Conservation (phyloP, 2,113 vertebrate genomes). For the Pteronura brasiliensis region DNA sequence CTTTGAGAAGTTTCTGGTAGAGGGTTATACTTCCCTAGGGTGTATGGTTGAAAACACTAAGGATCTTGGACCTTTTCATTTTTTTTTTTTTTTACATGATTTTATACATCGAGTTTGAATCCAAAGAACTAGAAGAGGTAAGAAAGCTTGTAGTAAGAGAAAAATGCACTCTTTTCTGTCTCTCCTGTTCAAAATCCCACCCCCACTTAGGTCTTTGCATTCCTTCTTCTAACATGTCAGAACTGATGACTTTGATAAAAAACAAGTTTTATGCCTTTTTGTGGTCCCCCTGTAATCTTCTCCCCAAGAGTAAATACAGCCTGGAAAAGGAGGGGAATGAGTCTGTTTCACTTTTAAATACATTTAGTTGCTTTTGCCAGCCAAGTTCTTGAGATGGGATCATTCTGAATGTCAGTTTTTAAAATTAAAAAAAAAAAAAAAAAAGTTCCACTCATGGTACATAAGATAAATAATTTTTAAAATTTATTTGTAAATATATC, state of each 20-base stretch:
- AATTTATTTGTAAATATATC: background rate
- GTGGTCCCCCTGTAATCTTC: background rate
- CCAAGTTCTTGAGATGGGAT: background rate
- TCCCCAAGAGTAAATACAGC: slow-evolving; percentile 29
- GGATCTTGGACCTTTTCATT: background rate
- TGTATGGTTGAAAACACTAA: background rate
- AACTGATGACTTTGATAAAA: slow-evolving; percentile 45
- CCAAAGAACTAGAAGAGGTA: background rate
- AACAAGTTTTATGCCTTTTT: slow-evolving; percentile 44
- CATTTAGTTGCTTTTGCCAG: slow-evolving; percentile 11
- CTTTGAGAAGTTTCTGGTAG: slow-evolving; percentile 9
- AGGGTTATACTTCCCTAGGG: background rate
- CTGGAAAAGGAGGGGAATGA: background rate
- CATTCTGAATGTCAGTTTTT: background rate
- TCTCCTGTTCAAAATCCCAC: background rate
- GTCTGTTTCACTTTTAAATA: slow-evolving; percentile 55
- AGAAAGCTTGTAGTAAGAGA: background rate
- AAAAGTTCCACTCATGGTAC: background rate
- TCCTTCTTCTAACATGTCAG: slow-evolving; percentile 53
- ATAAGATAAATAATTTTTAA: background rate
- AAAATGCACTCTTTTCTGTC: background rate
- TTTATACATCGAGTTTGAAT: slow-evolving; percentile 40
- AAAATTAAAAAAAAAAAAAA: background rate
- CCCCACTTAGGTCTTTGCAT: slow-evolving; percentile 12
- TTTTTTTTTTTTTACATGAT: slow-evolving; percentile 27